Evolutionary conservation across 2,797 vertebrate genomes (phyloP).

Genomic region (Ambastaia sidthimunki): DNA sequence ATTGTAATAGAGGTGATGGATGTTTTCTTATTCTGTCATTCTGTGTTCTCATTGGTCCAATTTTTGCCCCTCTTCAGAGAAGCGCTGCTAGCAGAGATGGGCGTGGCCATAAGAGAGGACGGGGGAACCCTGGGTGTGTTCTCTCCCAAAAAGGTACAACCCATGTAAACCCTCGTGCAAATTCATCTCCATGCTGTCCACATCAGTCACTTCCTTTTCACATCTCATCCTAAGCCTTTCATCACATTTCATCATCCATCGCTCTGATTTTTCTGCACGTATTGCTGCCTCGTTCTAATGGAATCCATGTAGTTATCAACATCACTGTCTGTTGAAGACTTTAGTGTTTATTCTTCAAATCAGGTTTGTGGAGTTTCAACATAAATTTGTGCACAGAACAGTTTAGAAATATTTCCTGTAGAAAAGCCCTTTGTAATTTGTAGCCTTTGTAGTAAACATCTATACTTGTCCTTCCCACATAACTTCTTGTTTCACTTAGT

Average conservation of each 20-base stretch:
- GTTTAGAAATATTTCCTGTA: not conserved
- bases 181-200: not conserved
- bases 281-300: slow-evolving; percentile 60
- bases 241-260: slow-evolving; percentile 38
- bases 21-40: not conserved
- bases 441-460: too few relatives aligned
- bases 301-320: slow-evolving; percentile 76
- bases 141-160: slow-evolving; percentile 97
- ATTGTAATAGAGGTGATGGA: not conserved
- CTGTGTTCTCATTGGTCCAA: not conserved
- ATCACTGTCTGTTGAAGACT: slow-evolving; percentile 81
- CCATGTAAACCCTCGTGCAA: slow-evolving; percentile 8
- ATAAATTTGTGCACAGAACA: not conserved
- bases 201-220: not conserved
- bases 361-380: slow-evolving; percentile 83
- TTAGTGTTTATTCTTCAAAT: slow-evolving; percentile 82
- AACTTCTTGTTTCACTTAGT: not conserved
- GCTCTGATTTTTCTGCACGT: slow-evolving; percentile 40
- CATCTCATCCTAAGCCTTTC: slow-evolving; percentile 15
- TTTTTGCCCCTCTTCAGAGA: slow-evolving; percentile 77
- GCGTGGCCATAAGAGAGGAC: slow-evolving; percentile 97
- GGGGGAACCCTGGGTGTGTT: slow-evolving; percentile 98
- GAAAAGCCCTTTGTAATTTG: not conserved
- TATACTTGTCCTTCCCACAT: not conserved
- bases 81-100: slow-evolving; percentile 97